These are phyloP conservation scores for Thera obeliscata DNA, from an alignment of 2,888 invertebrate species.

Conservation along the genomic window DNA sequence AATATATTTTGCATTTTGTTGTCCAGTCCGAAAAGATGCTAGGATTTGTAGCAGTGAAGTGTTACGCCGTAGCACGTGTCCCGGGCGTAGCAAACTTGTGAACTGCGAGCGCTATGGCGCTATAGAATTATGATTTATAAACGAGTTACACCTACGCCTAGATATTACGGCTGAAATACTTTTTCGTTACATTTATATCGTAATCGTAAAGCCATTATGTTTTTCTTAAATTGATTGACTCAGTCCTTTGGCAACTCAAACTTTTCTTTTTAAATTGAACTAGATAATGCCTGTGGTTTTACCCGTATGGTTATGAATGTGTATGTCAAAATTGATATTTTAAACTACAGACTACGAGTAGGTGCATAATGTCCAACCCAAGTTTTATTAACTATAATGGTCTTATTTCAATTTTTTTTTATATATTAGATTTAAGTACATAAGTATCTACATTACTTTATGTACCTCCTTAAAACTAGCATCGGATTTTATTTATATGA, in stretches of 20 bases:
- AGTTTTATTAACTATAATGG: too few species aligned
- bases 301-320: too few species aligned
- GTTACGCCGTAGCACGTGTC: slow-evolving; percentile 29
- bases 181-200: slow-evolving; percentile 14
- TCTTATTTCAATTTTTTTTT: too few species aligned
- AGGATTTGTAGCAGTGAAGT: slow-evolving; percentile 14
- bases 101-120: slow-evolving; percentile 25
- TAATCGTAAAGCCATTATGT: background rate
- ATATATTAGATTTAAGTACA: too few species aligned
- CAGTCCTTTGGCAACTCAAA: background rate
- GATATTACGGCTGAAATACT: slow-evolving; percentile 18
- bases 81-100: slow-evolving; percentile 42
- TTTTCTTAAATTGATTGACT: background rate
- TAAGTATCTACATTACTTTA: too few species aligned
- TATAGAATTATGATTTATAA: slow-evolving; percentile 22
- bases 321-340: too few species aligned
- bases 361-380: too few species aligned
- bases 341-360: too few species aligned
- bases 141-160: slow-evolving; percentile 12
- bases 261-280: background rate
- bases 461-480: too few species aligned
- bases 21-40: background rate
- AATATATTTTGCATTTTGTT: background rate
- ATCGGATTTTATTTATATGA: too few species aligned
- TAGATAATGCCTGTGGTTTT: too few species aligned